These are phyloP conservation scores for Clostera curtula DNA, from an alignment of 2,888 invertebrate genomes.

Conservation along the genomic window DNA sequence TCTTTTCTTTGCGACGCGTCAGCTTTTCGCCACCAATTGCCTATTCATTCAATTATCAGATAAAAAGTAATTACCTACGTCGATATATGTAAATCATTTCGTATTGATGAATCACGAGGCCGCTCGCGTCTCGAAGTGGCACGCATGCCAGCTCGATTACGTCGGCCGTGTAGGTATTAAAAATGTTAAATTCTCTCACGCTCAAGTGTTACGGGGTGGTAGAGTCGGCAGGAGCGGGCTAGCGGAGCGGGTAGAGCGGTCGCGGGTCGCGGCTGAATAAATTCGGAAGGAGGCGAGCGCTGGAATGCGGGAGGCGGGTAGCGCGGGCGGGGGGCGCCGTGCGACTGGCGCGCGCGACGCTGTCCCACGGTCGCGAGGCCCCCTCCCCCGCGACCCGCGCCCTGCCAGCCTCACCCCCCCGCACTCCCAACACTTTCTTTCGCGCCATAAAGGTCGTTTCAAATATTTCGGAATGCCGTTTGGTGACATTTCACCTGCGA, in stretches of 20 bases:
- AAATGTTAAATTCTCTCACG: conserved; percentile 1
- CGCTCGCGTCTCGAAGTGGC: conserved; percentile 8
- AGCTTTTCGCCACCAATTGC: conserved; percentile 9
- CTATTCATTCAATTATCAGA: conserved; percentile 19
- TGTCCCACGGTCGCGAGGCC: conserved; percentile 80
- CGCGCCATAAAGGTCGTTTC: conserved; percentile 76
- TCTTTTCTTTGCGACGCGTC: conserved; percentile 29
- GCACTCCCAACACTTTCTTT: conserved; percentile 66
- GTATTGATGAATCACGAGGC: conserved; percentile 22
- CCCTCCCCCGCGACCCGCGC: conserved; percentile 55
- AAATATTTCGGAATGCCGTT: conserved; percentile 74
- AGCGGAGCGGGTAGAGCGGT: conserved; percentile 17
- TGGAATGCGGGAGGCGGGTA: conserved; percentile 60
- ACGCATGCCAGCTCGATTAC: conserved; percentile 18
- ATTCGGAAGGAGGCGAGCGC: conserved; percentile 69
- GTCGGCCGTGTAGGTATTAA: conserved; percentile 6
- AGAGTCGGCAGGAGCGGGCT: conserved; percentile 9
- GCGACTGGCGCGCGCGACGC: conserved; percentile 76
- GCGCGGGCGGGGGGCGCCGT: conserved; percentile 62
- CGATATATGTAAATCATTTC: conserved; percentile 15
- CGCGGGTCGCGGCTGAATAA: conserved; percentile 66
- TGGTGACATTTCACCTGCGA: conserved; percentile 72
- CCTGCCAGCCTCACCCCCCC: conserved; percentile 72
- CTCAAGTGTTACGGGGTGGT: conserved; percentile 4
- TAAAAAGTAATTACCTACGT: conserved; percentile 17